Evolutionary conservation across 2,888 invertebrate genomes (phyloP).

Genomic region (Hyalella azteca): DNA sequence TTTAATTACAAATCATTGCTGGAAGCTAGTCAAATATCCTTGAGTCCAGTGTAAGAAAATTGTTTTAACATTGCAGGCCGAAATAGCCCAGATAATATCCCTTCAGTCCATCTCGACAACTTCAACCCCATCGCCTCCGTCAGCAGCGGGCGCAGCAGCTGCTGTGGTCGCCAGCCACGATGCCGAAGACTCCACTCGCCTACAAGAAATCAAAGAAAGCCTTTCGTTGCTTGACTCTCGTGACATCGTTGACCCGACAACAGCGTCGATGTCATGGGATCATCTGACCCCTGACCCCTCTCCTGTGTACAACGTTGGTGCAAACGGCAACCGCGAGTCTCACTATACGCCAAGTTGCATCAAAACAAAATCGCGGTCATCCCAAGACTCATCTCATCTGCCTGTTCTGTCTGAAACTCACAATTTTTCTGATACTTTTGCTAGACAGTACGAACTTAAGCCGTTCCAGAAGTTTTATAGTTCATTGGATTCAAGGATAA

Average conservation of each 20-base stretch:
- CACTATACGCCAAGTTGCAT: background rate
- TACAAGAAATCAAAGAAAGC: background rate
- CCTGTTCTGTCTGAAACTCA: background rate
- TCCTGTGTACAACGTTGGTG: slow-evolving; percentile 4
- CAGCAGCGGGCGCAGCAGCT: background rate
- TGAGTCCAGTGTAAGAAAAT: no score
- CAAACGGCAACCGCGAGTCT: background rate
- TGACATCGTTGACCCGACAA: background rate
- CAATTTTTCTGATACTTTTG: background rate
- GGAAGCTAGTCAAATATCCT: no score
- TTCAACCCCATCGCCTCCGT: background rate
- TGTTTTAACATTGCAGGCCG: background rate
- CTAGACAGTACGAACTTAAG: background rate
- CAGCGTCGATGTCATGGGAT: slow-evolving; percentile 32
- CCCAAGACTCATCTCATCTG: background rate
- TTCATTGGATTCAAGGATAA: background rate
- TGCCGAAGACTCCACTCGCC: background rate
- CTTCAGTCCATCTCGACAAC: background rate
- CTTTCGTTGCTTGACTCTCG: background rate
- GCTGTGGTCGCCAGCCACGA: background rate
- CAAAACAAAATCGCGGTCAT: background rate
- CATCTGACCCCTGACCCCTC: slow-evolving; percentile 35
- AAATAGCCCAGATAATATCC: background rate
- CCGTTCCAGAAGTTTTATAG: background rate
- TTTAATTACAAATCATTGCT: no score